Base-by-base conservation (phyloP, 2,888 invertebrate species). In the Drosophila fungiperda region DNA sequence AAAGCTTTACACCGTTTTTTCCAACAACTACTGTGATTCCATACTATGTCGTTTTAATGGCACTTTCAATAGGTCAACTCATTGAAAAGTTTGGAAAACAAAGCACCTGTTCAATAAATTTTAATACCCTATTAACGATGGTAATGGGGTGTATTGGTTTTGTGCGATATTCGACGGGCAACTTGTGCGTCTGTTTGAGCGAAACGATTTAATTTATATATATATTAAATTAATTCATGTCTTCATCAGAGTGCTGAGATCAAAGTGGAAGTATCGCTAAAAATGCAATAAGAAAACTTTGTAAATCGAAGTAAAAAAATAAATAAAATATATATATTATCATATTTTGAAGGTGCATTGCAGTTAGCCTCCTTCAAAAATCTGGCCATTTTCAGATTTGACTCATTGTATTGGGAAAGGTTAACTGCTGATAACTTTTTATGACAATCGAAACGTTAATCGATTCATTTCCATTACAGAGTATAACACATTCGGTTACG, bases 41-140 rank as follows among this genome's bases (percentile, higher is more conserved):
- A 23, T 45, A 15, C 8, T 45, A 12, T 15, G 3, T 15, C 15
- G 17, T 17, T 45, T 17, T 20, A 62, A 65, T 62, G 48, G 5
- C 15, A 3, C 33, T 55, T 76, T 73, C 49, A 58, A 73, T 63
- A 67, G 73, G 68, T 73, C 68, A 78, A 58, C 40, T 32, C 2
- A 40, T 9, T 32, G 36, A 75, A 71, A 76, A 71, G 70, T 61
- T 58, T 54, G 60, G 60, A 49, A 52, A 64, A 75, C 53, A 33
- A 17, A 52, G 50, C 77, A 79, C 54, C 65, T 69, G 74, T 73
- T 76, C 64, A 57, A 38, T 54, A 20, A 12, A 1, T 48, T 38
- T 49, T 17, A 48, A 48, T 42, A 29, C 12, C 42, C 38, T 40
- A 20, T 59, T 2, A 20, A 50, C 45, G 15, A 8, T 23, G 4